These are phyloP conservation scores for Caenorhabditis macrosperma DNA, from an alignment of 2,888 invertebrate genomes.

Conservation along the genomic window DNA sequence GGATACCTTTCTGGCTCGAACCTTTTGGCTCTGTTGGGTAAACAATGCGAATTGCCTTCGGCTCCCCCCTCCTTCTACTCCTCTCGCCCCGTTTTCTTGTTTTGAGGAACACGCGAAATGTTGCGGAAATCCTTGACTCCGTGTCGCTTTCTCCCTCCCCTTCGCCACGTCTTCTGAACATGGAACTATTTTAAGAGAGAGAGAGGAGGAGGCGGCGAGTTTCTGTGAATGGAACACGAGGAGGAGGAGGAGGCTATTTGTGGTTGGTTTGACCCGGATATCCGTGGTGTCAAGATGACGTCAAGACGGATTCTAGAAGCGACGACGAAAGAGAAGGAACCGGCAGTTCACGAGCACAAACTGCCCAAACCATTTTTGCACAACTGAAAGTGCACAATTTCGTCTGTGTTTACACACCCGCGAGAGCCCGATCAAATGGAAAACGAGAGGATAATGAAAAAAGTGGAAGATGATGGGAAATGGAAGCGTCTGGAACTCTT, in stretches of 20 bases:
- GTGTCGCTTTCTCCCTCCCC: background rate
- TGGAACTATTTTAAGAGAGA: background rate
- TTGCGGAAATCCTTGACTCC: conserved; percentile 25
- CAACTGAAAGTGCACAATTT: background rate
- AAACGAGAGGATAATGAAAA: background rate
- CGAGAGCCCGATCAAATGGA: conserved; percentile 1
- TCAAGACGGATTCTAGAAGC: background rate
- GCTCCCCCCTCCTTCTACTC: background rate
- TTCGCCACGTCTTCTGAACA: background rate
- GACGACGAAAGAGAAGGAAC: background rate
- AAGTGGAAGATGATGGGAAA: background rate
- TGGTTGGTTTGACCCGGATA: conserved; percentile 9
- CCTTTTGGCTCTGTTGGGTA: conserved; percentile 42
- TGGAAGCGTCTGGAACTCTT: background rate
- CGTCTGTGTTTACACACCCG: background rate
- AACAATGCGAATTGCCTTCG: conserved; percentile 36
- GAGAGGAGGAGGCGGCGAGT: background rate
- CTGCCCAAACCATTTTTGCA: too few relatives aligned
- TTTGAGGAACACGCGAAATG: conserved; percentile 30
- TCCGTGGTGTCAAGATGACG: conserved; percentile 3
- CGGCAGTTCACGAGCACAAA: too few relatives aligned
- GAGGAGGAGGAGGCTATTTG: conserved; percentile 16
- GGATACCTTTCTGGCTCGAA: conserved; percentile 53
- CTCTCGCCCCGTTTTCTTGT: conserved; percentile 21
- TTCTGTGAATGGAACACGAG: background rate